Conservation (phyloP, 2,888 invertebrate genomes). For the Ptilodon capucinus region DNA sequence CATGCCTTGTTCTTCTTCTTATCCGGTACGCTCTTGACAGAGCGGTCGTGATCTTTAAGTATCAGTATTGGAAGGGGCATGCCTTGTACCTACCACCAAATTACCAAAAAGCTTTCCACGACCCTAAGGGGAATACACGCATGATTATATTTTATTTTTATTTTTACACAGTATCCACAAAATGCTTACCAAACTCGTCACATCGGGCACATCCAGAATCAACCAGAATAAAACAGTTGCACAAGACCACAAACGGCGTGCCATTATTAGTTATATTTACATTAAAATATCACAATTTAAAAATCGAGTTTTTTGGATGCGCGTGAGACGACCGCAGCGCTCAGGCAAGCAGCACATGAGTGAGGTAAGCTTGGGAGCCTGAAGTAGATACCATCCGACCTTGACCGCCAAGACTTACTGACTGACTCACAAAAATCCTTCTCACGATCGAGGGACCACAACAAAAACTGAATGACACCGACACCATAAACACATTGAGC, state of each 20-base stretch:
- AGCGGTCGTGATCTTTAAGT: no score
- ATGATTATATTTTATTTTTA: no score
- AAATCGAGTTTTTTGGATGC: slow-evolving; percentile 7
- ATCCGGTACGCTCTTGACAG: no score
- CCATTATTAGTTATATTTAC: slow-evolving; percentile 28
- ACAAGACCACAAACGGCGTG: slow-evolving; percentile 40
- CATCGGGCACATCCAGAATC: slow-evolving; percentile 54
- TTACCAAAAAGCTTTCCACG: no score
- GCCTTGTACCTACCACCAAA: no score
- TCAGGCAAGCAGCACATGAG: slow-evolving; percentile 25
- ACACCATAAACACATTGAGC: no score
- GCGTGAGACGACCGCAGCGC: slow-evolving; percentile 22
- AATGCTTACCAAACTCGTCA: slow-evolving; percentile 56
- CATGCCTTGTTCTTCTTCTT: no score
- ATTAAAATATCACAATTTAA: slow-evolving; percentile 11
- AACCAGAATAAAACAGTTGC: slow-evolving; percentile 53
- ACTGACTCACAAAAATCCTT: slow-evolving; percentile 46
- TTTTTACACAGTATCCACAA: slow-evolving; percentile 7
- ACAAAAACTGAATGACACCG: slow-evolving; percentile 21
- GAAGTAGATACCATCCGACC: slow-evolving; percentile 58
- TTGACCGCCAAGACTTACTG: slow-evolving; percentile 67
- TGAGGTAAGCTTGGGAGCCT: slow-evolving; percentile 30
- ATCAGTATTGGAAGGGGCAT: no score
- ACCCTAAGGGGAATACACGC: no score
- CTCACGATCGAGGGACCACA: slow-evolving; percentile 37